Evolutionary conservation across 2,797 vertebrate species (phyloP).

Genomic region (Cossypha heuglini): DNA sequence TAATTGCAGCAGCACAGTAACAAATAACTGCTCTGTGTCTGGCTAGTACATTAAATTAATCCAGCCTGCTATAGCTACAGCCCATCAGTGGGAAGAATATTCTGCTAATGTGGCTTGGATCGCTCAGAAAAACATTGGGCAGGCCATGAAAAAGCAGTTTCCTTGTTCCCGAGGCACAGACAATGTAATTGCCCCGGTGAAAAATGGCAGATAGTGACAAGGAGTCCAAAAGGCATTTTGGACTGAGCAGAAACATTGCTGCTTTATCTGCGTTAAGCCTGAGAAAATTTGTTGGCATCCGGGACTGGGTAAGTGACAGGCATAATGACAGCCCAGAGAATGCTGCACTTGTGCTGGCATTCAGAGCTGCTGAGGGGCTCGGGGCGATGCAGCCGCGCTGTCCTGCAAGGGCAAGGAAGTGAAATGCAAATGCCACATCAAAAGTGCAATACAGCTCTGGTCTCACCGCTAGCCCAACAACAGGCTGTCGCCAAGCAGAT

Average conservation of each 20-base stretch:
- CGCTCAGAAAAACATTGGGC: not conserved
- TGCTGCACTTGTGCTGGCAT: conserved; percentile 64
- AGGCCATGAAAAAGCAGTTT: conserved; percentile 22
- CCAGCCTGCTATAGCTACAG: conserved; percentile 50
- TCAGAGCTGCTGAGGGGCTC: conserved; percentile 42
- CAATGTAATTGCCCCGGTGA: conserved; percentile 54
- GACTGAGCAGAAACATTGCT: conserved; percentile 60
- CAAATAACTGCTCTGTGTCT: conserved; percentile 58
- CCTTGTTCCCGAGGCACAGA: conserved; percentile 38
- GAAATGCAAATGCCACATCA: conserved; percentile 51
- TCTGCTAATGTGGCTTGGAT: conserved; percentile 44
- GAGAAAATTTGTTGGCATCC: conserved; percentile 70
- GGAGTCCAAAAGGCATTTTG: conserved; percentile 64
- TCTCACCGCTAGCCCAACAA: conserved; percentile 2
- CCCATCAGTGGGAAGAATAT: conserved; percentile 38
- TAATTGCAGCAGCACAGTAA: conserved; percentile 45
- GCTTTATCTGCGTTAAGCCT: conserved; percentile 69
- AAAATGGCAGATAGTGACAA: conserved; percentile 56
- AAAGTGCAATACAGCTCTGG: not conserved
- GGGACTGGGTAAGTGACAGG: conserved; percentile 64
- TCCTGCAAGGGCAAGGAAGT: conserved; percentile 55
- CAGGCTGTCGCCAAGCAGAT: conserved; percentile 59
- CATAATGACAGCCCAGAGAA: conserved; percentile 63
- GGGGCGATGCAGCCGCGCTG: conserved; percentile 14
- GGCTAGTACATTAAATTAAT: conserved; percentile 60